Conservation (phyloP, 2,888 invertebrate genomes). For the Macropis europaea region DNA sequence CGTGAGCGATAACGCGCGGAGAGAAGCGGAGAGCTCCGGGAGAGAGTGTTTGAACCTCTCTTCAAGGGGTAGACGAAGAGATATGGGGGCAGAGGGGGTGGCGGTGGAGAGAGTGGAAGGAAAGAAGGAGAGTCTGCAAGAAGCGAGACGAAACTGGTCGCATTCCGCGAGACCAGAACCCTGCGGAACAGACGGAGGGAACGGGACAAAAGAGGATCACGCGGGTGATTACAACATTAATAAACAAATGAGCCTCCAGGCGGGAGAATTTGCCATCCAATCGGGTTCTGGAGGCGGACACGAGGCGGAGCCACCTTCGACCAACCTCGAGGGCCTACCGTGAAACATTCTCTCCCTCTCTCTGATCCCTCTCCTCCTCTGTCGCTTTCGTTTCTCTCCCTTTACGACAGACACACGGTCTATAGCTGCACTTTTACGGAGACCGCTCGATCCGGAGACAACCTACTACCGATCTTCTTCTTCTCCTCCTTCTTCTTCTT, state of each 20-base stretch:
- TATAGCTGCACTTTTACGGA: slow-evolving; percentile 54
- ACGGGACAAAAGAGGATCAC: slow-evolving; percentile 78
- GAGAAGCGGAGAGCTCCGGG: slow-evolving; percentile 51
- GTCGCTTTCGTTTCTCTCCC: slow-evolving; percentile 2
- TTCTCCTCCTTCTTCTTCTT: background rate
- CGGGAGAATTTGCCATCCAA: slow-evolving; percentile 76
- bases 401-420: slow-evolving; percentile 23
- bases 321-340: slow-evolving; percentile 71
- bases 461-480: slow-evolving; percentile 31
- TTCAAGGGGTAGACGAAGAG: slow-evolving; percentile 21
- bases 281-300: slow-evolving; percentile 74
- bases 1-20: slow-evolving; percentile 60
- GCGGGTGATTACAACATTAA: slow-evolving; percentile 80
- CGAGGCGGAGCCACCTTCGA: slow-evolving; percentile 73
- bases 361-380: slow-evolving; percentile 12
- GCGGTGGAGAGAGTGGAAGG: slow-evolving; percentile 56
- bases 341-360: slow-evolving; percentile 62
- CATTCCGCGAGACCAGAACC: slow-evolving; percentile 73
- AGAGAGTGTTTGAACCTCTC: slow-evolving; percentile 38
- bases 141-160: slow-evolving; percentile 75
- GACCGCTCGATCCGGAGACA: slow-evolving; percentile 48
- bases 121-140: slow-evolving; percentile 66
- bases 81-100: background rate
- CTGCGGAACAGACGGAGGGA: slow-evolving; percentile 59
- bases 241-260: slow-evolving; percentile 79